Base-by-base conservation (phyloP, 2,797 vertebrate species). In the Tiaroga cobitis region DNA sequence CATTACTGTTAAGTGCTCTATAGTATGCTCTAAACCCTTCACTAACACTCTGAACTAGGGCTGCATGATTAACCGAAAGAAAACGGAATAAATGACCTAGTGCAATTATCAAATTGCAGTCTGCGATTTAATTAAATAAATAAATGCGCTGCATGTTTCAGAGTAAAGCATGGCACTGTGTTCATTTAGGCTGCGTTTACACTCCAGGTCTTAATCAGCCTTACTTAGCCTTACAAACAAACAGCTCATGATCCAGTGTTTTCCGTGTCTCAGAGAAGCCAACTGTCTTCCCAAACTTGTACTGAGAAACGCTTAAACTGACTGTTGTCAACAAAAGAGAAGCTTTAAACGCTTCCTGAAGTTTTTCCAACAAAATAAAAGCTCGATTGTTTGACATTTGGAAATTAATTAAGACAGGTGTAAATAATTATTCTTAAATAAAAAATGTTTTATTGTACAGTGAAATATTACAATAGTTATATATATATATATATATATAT, bases 21-120 rank as follows among this genome's bases (percentile, higher is more conserved):
- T 49, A 74, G 9, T 21, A 59, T 82, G 37, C 39, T 80, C 49
- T 34, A 82, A 65, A 37, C 43, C 39, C 74, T 54, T 69, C 26
- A 67, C 34, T 73, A 65, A 37, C 46, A 16, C 37, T 19, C 39
- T 15, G 34, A 72, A 77, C n/a, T 37, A 67, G 26, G 18, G 3
- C 5, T n/a, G 26, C 41, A n/a, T 8, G 29, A 65, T 68, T 65
- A 46, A 80, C 63, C 1, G 19, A 80, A 80, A 79, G 16, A 29
- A 39, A 41, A 39, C 16, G 16, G 46, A 29, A 6, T 61, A 61
- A 61, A 61, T 26, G 26, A 7, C 15, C 18, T 18, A 32, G 21
- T 15, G 21, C 32, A 56, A 24, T 75, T 32, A 75, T 16, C 15
- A 46, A 29, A 29, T 9, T 26, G 7, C 6, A 29, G n/a, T 26